Percentiles rank a stretch among this genome's conserved stretches.
phyloP scores from a whole-genome alignment of 2,797 vertebrate species.

The Myotis pilosus region DNA sequence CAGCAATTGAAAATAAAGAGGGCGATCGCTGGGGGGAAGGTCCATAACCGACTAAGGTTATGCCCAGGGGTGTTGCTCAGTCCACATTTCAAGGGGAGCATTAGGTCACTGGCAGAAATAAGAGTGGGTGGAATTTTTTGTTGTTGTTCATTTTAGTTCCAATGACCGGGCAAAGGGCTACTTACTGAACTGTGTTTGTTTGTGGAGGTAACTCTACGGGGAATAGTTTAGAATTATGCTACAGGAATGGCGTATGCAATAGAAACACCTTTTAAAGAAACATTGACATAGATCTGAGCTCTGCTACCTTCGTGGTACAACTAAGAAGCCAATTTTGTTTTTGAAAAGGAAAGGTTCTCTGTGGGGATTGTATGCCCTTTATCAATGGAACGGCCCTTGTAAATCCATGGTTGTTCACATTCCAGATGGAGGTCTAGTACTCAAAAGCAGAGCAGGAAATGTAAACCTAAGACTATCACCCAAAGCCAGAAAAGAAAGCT shows the following conservation, averaged over 20 bases:
- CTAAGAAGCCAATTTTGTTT: slow-evolving; percentile 39
- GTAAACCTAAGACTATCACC: not conserved
- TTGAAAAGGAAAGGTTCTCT: slow-evolving; percentile 53
- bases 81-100: slow-evolving; percentile 79
- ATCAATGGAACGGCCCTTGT: not conserved
- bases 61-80: slow-evolving; percentile 73
- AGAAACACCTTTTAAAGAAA: slow-evolving; percentile 79
- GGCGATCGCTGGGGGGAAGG: slow-evolving; percentile 73
- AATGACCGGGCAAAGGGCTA: slow-evolving; percentile 81
- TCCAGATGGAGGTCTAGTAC: slow-evolving; percentile 29
- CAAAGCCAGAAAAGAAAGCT: slow-evolving; percentile 2
- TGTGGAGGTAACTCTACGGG: slow-evolving; percentile 77
- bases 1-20: slow-evolving; percentile 78
- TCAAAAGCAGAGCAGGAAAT: not conserved
- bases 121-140: slow-evolving; percentile 65
- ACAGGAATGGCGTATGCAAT: slow-evolving; percentile 70
- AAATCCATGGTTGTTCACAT: not conserved
- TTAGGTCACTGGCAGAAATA: slow-evolving; percentile 80
- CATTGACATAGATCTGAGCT: slow-evolving; percentile 49
- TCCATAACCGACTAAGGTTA: slow-evolving; percentile 71
- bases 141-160: slow-evolving; percentile 77
- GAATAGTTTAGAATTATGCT: slow-evolving; percentile 80
- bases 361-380: not conserved
- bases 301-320: slow-evolving; percentile 49
- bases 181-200: slow-evolving; percentile 83